Base-by-base conservation (phyloP, 2,888 invertebrate species). In the Eupithecia abbreviata region DNA sequence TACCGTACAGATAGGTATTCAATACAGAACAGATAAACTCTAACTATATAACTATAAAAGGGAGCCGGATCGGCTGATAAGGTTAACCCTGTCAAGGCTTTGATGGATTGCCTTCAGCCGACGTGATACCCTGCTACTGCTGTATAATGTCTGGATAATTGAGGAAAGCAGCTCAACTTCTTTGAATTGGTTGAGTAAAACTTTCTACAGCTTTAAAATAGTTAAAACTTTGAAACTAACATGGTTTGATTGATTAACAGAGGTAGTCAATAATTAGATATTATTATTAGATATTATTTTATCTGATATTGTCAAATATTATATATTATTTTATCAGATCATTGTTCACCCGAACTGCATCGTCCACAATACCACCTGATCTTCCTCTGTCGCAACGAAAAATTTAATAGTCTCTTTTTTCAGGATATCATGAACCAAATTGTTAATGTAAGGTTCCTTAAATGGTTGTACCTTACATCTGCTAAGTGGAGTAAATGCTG, bases 21-120 rank as follows among this genome's bases (percentile, higher is more conserved):
- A 77, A 77, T 78, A 76, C 10, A n/a, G 58, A 75, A 75, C 49
- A 82, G 82, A 82, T 82, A 82, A 70, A 79, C 82, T 82, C 79
- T n/a, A n/a, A n/a, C n/a, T n/a, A n/a, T n/a, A n/a, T n/a, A n/a
- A n/a, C n/a, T n/a, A 81, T 82, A 84, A 83, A 83, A 79, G 77
- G 80, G 81, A 75, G 65, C 78, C 80, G 66, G 81, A 68, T 75
- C 77, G 79, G 82, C 85, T 83, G 84, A 87, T 85, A 87, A 85
- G 85, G 86, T 80, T 84, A 85, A 83, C 85, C 80, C 82, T 84
- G 85, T 85, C 84, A 83, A 77, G 72, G 75, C 80, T 77, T 81
- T 84, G 83, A 82, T 81, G 79, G 81, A 82, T 66, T 77, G 75
- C 73, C 77, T 72, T 58, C 78, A 71, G 77, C 80, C 79, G 70